Conservation (phyloP, 2,888 invertebrate species). For the Hedya salicella region DNA sequence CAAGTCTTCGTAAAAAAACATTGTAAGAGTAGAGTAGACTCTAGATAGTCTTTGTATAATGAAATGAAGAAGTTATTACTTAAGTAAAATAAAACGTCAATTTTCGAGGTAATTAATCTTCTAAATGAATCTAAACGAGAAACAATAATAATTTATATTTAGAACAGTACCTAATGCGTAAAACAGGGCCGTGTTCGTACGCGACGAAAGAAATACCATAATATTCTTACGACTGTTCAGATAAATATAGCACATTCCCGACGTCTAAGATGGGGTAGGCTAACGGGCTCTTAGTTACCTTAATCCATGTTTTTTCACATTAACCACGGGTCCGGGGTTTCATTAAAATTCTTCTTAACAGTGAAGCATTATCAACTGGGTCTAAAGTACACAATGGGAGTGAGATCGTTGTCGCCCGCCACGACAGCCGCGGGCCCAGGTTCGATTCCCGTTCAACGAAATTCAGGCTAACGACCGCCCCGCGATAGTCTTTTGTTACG, state of each 20-base stretch:
- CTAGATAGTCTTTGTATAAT: no score
- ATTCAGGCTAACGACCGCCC: conserved; percentile 76
- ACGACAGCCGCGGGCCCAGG: conserved; percentile 67
- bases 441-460: conserved; percentile 76
- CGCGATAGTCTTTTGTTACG: conserved; percentile 48
- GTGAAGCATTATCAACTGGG: conserved; percentile 69
- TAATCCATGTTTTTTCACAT: conserved; percentile 18
- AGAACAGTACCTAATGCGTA: no score
- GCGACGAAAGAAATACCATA: no score
- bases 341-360: conserved; percentile 67
- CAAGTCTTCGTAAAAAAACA: no score
- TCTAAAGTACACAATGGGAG: conserved; percentile 74
- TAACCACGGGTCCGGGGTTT: conserved; percentile 49
- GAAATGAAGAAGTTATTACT: no score
- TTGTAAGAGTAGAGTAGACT: no score
- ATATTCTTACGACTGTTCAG: neutral
- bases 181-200: no score
- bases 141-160: no score
- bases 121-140: no score
- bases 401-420: conserved; percentile 75
- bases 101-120: no score
- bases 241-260: neutral
- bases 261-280: neutral
- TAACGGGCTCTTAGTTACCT: neutral
- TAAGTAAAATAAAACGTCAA: no score